A percentile compares a stretch with the other conserved stretches of the same genome.
These are phyloP conservation scores for Myotis myotis DNA, from an alignment of 2,797 vertebrate genomes.

Conservation along the genomic window DNA sequence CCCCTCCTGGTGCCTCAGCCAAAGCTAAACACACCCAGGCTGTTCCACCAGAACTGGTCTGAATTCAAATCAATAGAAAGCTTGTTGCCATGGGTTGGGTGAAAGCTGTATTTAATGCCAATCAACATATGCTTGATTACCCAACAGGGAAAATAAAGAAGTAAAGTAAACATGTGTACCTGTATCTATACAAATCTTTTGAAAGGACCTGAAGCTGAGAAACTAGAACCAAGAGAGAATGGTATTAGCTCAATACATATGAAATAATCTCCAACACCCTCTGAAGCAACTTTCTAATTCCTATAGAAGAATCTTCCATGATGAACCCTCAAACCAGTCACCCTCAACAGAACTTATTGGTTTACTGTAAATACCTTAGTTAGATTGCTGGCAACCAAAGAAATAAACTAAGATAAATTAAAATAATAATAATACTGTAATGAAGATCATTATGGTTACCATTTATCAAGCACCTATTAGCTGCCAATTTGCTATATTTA, in stretches of 20 bases:
- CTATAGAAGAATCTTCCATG: background rate
- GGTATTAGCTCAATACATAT: background rate
- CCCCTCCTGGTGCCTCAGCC: background rate
- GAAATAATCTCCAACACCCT: background rate
- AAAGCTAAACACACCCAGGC: conserved; percentile 16
- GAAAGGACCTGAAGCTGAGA: background rate
- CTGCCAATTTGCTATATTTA: background rate
- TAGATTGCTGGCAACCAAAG: background rate
- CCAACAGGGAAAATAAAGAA: conserved; percentile 32
- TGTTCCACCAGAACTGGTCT: background rate
- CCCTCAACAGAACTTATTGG: background rate
- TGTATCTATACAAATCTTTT: background rate
- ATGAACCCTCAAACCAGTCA: background rate
- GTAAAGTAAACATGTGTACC: conserved; percentile 39
- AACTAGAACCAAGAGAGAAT: background rate
- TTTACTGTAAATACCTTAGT: background rate
- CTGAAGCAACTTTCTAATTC: conserved; percentile 1
- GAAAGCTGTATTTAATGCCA: conserved; percentile 13
- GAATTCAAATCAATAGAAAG: conserved; percentile 40
- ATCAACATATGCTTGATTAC: background rate
- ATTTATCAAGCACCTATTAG: background rate
- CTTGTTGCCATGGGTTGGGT: background rate
- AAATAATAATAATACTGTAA: background rate
- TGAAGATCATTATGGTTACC: background rate
- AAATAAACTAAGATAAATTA: conserved; percentile 17